These are phyloP conservation scores for Rhagonycha lutea DNA, from an alignment of 2,888 invertebrate species.

Conservation along the genomic window DNA sequence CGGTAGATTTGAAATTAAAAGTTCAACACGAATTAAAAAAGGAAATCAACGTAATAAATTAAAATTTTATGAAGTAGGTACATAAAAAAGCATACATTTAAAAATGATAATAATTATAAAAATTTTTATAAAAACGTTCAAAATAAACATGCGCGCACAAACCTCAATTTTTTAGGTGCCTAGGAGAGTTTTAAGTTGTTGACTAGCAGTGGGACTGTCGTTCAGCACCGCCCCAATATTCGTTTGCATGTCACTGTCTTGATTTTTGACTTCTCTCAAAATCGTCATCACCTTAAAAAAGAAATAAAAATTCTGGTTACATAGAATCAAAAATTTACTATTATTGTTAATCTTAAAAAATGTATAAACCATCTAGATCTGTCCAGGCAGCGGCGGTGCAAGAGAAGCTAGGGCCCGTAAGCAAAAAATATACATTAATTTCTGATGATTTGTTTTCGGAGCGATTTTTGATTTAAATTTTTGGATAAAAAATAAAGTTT, in stretches of 20 bases:
- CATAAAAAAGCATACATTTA: background rate
- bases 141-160: background rate
- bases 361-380: too few species aligned
- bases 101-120: background rate
- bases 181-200: constrained; percentile 30
- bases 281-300: constrained; percentile 46
- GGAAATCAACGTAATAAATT: background rate
- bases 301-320: background rate
- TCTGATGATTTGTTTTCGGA: too few species aligned
- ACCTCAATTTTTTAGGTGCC: background rate
- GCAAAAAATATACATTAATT: too few species aligned
- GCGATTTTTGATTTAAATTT: too few species aligned
- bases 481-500: too few species aligned
- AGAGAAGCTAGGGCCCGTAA: too few species aligned
- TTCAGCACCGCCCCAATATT: constrained; percentile 28
- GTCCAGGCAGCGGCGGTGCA: too few species aligned
- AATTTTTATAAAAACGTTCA: background rate
- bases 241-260: constrained; percentile 44
- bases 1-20: too few species aligned
- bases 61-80: background rate
- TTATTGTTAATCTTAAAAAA: too few species aligned
- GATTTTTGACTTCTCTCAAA: constrained; percentile 44
- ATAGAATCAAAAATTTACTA: background rate
- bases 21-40: too few species aligned
- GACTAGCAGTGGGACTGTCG: constrained; percentile 32